Evolutionary conservation across 2,888 invertebrate species (phyloP).

Genomic region (Andrena bucephala): DNA sequence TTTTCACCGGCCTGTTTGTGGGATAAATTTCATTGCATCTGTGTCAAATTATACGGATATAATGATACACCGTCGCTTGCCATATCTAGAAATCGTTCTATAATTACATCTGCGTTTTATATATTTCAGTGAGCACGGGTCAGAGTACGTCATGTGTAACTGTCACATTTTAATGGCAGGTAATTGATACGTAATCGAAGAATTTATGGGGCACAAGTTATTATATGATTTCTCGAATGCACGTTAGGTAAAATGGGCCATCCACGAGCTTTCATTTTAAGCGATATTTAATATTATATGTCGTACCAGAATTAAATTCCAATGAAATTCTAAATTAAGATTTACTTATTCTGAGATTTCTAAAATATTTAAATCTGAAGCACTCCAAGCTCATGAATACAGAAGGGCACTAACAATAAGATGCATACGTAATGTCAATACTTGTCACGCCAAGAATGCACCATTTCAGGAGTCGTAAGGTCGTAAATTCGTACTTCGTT

Average conservation of each 20-base stretch:
- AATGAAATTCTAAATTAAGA: too few relatives aligned
- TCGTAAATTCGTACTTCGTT: slow-evolving; percentile 37
- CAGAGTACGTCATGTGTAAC: not conserved
- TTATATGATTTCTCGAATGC: not conserved
- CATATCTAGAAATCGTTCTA: not conserved
- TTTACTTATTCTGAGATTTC: too few relatives aligned
- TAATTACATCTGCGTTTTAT: too few relatives aligned
- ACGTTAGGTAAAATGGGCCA: not conserved
- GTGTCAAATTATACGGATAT: not conserved
- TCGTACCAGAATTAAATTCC: too few relatives aligned
- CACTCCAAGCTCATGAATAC: not conserved
- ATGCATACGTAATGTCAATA: not conserved
- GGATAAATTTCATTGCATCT: slow-evolving; percentile 35
- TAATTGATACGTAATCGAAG: not conserved
- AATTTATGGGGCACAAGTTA: not conserved
- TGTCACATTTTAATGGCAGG: not conserved
- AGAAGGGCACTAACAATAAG: not conserved
- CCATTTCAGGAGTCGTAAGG: slow-evolving; percentile 14
- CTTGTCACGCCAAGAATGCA: not conserved
- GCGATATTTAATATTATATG: not conserved
- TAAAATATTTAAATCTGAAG: not conserved
- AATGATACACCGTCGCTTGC: not conserved
- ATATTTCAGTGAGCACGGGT: not conserved
- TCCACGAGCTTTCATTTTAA: too few relatives aligned
- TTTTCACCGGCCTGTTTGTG: slow-evolving; percentile 49